Conservation (phyloP, 2,797 vertebrate species). For the Eulemur coronatus region DNA sequence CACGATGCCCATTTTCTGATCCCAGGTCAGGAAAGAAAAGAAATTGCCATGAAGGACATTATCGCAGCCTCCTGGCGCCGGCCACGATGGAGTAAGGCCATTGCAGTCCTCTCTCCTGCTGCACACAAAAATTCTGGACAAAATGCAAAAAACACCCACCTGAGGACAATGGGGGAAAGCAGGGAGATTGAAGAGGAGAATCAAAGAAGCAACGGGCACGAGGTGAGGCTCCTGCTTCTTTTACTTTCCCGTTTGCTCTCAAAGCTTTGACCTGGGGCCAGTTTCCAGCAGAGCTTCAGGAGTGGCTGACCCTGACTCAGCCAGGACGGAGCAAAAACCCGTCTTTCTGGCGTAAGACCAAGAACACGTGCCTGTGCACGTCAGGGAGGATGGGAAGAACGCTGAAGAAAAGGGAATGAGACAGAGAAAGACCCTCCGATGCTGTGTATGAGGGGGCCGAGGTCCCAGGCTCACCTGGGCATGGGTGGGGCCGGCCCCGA, state of each 20-base stretch:
- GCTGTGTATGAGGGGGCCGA: not conserved
- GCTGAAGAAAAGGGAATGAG: not conserved
- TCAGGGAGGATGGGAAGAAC: not conserved
- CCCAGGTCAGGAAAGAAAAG: not conserved
- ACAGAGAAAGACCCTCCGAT: not conserved
- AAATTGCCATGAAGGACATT: not conserved
- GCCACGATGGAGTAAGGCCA: fast-evolving
- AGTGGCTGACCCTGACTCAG: not conserved
- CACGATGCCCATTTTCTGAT: fast-evolving
- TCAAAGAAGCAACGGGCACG: fast-evolving
- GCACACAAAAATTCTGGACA: not conserved
- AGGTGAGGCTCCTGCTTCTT: fast-evolving
- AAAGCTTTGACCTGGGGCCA: not conserved
- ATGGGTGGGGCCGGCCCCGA: not conserved
- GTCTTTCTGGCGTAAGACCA: not conserved
- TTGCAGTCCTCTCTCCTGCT: fast-evolving
- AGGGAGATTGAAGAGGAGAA: not conserved
- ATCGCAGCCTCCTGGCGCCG: fast-evolving
- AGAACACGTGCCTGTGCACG: not conserved
- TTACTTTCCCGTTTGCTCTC: not conserved
- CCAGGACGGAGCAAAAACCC: not conserved
- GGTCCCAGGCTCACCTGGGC: not conserved
- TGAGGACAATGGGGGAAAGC: not conserved
- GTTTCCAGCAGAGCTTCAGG: not conserved
- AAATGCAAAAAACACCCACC: not conserved